Evolutionary conservation across 2,888 invertebrate genomes (phyloP).

Genomic region (Lacanobia wlatinum): DNA sequence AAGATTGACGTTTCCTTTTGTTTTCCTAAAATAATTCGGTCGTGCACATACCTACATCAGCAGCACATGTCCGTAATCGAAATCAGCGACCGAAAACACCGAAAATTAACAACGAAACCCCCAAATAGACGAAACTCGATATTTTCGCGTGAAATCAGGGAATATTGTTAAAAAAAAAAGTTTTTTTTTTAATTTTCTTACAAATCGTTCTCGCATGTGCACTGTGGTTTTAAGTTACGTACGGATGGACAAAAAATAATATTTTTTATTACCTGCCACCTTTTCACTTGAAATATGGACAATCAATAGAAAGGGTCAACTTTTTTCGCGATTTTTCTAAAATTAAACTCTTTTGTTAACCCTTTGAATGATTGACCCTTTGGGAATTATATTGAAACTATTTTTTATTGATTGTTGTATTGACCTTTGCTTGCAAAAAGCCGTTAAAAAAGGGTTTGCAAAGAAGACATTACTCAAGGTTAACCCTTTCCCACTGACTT

Average conservation of each 20-base stretch:
- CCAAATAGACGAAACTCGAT: slow-evolving; percentile 82
- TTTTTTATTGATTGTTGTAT: slow-evolving; percentile 58
- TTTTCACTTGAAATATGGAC: slow-evolving; percentile 80
- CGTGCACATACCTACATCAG: slow-evolving; percentile 74
- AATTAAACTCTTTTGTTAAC: slow-evolving; percentile 80
- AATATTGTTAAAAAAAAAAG: slow-evolving; percentile 83
- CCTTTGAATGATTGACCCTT: slow-evolving; percentile 73
- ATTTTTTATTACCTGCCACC: slow-evolving; percentile 78
- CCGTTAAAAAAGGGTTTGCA: neutral
- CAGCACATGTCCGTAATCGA: slow-evolving; percentile 84
- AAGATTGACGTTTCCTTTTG: slow-evolving; percentile 79
- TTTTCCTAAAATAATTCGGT: slow-evolving; percentile 71
- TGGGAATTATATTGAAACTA: slow-evolving; percentile 55
- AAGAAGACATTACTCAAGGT: slow-evolving; percentile 13
- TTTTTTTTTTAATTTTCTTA: slow-evolving; percentile 81
- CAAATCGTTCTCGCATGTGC: slow-evolving; percentile 83
- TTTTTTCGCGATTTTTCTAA: slow-evolving; percentile 72
- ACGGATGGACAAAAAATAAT: slow-evolving; percentile 70
- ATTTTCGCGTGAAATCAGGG: slow-evolving; percentile 87
- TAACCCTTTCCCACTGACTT: slow-evolving; percentile 8
- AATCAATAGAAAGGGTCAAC: slow-evolving; percentile 85
- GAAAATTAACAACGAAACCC: slow-evolving; percentile 64
- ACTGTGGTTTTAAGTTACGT: slow-evolving; percentile 84
- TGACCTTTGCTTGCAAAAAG: slow-evolving; percentile 55
- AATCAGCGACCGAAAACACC: slow-evolving; percentile 79